Evolutionary conservation across 2,113 vertebrate genomes (phyloP).

Genomic region (Aspidoscelis tigris): DNA sequence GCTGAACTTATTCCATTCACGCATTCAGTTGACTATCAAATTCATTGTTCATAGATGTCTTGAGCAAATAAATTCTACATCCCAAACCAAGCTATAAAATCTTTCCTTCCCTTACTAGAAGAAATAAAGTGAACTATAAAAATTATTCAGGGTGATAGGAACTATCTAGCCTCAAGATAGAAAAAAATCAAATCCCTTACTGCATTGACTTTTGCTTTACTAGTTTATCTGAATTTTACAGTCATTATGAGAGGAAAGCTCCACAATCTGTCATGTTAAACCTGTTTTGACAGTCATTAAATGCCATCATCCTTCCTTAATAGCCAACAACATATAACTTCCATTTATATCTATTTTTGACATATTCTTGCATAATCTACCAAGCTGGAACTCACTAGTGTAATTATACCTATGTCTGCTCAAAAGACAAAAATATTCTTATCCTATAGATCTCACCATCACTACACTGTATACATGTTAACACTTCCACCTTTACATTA

Average conservation of each 20-base stretch:
- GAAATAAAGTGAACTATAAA: conserved; percentile 56
- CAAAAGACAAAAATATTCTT: neutral
- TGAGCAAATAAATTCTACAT: conserved; percentile 56
- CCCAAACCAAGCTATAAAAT: conserved; percentile 52
- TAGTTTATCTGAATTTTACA: neutral
- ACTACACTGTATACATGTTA: too few species aligned
- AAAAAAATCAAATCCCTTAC: conserved; percentile 50
- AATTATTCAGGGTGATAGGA: conserved; percentile 46
- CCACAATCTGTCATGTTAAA: conserved; percentile 61
- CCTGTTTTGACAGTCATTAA: conserved; percentile 43
- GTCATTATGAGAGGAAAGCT: conserved; percentile 50
- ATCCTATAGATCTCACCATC: too few species aligned
- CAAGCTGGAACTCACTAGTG: too few species aligned
- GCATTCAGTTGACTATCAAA: conserved; percentile 11
- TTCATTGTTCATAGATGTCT: conserved; percentile 35
- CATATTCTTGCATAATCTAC: neutral
- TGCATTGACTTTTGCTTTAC: conserved; percentile 11
- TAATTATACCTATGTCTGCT: too few species aligned
- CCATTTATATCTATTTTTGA: conserved; percentile 40
- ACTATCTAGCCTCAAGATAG: conserved; percentile 30
- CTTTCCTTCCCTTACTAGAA: conserved; percentile 60
- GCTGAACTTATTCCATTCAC: neutral
- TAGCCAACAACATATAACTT: conserved; percentile 28
- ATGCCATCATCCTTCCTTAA: conserved; percentile 40
- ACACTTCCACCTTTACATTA: too few species aligned